Percentiles rank a stretch among this genome's conserved stretches.
Conservation (phyloP, 30 jellyfish, hydroid and myxozoan genomes). For the Catostylus mosaicus region DNA sequence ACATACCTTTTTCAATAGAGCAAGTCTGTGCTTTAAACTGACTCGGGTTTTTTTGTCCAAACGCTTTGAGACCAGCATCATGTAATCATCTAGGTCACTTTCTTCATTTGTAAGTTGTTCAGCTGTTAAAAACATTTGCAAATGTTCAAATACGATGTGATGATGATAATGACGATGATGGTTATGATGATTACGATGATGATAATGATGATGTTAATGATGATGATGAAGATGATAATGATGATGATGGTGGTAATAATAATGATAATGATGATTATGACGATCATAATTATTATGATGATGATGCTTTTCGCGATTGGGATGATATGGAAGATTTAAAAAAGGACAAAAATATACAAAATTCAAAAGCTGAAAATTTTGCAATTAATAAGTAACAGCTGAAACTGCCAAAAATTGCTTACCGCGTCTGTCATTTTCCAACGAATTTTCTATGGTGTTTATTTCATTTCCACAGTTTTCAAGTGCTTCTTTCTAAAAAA, state of each 20-base stretch:
- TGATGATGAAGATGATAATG: background rate
- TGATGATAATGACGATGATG: too few species aligned
- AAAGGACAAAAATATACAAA: background rate
- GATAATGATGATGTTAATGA: too few species aligned
- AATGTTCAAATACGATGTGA: too few species aligned
- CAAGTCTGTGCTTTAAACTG: slow-evolving; percentile 56
- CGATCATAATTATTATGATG: too few species aligned
- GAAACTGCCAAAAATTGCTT: background rate
- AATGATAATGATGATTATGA: too few species aligned
- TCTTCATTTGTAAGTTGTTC: slow-evolving; percentile 13
- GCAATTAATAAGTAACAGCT: background rate
- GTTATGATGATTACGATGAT: too few species aligned
- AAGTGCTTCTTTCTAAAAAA: slow-evolving; percentile 18
- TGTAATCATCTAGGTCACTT: slow-evolving; percentile 77
- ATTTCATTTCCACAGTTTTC: background rate
- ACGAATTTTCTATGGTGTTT: slow-evolving; percentile 3
- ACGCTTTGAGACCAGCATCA: slow-evolving; percentile 55
- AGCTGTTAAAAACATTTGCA: background rate
- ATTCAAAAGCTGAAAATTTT: too few species aligned
- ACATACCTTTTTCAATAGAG: slow-evolving; percentile 57
- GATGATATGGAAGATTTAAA: background rate
- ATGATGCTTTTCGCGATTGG: background rate
- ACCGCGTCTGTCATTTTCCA: slow-evolving; percentile 9
- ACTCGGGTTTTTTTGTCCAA: slow-evolving; percentile 72
- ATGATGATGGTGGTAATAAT: background rate